A percentile compares a stretch with the other conserved stretches of the same genome.
Conservation (phyloP, 2,888 invertebrate species). For the Chouioia cunea region DNA sequence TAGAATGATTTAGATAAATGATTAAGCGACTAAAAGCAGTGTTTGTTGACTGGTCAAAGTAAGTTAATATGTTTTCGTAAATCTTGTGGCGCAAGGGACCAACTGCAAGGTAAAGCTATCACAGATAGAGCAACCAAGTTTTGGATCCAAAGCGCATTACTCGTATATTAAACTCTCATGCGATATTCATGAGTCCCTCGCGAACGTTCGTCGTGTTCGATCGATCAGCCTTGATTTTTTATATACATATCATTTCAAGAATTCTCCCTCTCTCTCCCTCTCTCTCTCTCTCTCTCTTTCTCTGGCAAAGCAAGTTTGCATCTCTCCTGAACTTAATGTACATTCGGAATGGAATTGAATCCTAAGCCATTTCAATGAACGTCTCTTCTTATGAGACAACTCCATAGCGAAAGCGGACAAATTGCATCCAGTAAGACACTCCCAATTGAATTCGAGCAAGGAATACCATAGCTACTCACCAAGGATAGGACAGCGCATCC, state of each 20-base stretch:
- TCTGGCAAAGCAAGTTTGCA: background rate
- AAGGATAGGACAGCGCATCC: conserved; percentile 14
- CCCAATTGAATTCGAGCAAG: background rate
- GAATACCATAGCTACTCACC: conserved; percentile 9
- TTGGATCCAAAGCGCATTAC: conserved; percentile 50
- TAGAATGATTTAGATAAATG: too few species aligned
- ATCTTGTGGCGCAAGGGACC: too few species aligned
- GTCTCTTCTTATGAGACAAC: conserved; percentile 15
- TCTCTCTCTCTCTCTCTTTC: background rate
- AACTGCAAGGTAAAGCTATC: too few species aligned
- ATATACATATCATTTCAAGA: background rate
- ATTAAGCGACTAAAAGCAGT: too few species aligned
- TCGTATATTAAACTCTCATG: conserved; percentile 53
- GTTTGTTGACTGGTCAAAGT: too few species aligned
- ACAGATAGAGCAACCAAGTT: conserved; percentile 21
- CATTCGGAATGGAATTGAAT: conserved; percentile 10
- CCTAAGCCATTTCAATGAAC: conserved; percentile 4
- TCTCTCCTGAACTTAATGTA: conserved; percentile 1
- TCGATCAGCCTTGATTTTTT: background rate
- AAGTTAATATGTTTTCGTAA: too few species aligned
- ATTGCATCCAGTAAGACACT: conserved; percentile 7
- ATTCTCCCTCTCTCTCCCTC: conserved; percentile 1
- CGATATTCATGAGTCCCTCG: conserved; percentile 52
- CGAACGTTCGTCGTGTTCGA: conserved; percentile 39
- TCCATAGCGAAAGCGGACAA: background rate